These are phyloP conservation scores for Amorpha juglandis DNA, from an alignment of 2,888 invertebrate genomes.

Conservation along the genomic window DNA sequence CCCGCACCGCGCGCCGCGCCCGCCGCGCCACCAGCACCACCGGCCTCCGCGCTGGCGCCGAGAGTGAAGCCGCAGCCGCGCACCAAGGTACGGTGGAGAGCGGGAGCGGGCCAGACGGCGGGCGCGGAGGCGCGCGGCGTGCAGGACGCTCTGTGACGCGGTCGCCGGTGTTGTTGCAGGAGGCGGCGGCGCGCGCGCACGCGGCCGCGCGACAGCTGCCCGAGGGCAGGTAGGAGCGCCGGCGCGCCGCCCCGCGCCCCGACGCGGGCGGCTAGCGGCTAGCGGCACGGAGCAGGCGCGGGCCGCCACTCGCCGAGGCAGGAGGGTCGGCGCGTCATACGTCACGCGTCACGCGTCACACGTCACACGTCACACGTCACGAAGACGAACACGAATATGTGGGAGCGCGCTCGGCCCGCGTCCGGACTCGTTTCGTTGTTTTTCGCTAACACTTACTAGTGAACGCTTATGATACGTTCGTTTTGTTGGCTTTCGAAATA, in stretches of 20 bases:
- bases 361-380: no score
- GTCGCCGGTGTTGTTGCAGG: slow-evolving; percentile 53
- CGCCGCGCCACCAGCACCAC: slow-evolving; percentile 42
- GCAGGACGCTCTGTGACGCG: slow-evolving; percentile 40
- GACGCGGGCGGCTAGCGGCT: slow-evolving; percentile 42
- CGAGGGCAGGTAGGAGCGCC: slow-evolving; percentile 75
- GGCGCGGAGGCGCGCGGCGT: slow-evolving; percentile 26
- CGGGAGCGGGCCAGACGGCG: slow-evolving; percentile 29
- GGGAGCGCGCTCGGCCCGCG: slow-evolving; percentile 38
- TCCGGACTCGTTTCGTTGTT: slow-evolving; percentile 63
- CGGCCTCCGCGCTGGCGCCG: slow-evolving; percentile 56
- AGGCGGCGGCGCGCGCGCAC: slow-evolving; percentile 58
- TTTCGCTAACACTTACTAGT: slow-evolving; percentile 75
- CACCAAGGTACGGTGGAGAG: slow-evolving; percentile 60
- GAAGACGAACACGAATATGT: no score
- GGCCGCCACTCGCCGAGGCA: background rate
- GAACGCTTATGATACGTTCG: slow-evolving; percentile 77
- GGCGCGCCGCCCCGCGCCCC: slow-evolving; percentile 37
- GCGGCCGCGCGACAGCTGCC: slow-evolving; percentile 68
- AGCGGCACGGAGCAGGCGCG: slow-evolving; percentile 31
- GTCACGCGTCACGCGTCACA: background rate
- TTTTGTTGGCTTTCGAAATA: slow-evolving; percentile 82
- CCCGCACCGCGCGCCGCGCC: slow-evolving; percentile 46
- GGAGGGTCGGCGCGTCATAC: background rate
- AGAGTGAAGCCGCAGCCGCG: slow-evolving; percentile 74